These are phyloP conservation scores for Collichthys lucidus DNA, from an alignment of 2,113 vertebrate genomes.

Conservation along the genomic window DNA sequence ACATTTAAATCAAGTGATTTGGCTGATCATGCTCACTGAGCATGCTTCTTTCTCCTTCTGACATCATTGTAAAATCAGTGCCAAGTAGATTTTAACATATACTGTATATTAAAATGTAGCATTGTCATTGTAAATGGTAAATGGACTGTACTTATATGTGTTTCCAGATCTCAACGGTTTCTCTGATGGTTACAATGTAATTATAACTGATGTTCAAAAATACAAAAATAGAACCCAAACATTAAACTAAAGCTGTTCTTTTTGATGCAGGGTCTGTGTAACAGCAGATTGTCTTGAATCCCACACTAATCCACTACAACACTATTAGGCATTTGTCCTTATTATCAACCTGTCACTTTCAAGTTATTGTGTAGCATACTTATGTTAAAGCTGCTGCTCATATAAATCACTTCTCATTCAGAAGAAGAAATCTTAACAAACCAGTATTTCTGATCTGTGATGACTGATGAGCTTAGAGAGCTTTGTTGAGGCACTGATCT, in stretches of 20 bases:
- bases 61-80: too few species aligned
- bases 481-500: constrained; percentile 29
- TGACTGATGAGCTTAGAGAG: constrained; percentile 45
- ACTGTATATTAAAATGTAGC: too few species aligned
- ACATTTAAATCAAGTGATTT: too few species aligned
- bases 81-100: too few species aligned
- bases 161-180: too few species aligned
- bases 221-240: too few species aligned
- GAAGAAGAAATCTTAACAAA: constrained; percentile 39
- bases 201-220: not conserved
- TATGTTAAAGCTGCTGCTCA: not conserved
- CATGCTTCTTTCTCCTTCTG: too few species aligned
- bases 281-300: constrained; percentile 5
- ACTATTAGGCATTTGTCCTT: not conserved
- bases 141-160: too few species aligned
- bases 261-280: not conserved
- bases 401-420: constrained; percentile 13
- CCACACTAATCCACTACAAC: not conserved
- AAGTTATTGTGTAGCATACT: not conserved
- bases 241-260: not conserved
- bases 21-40: too few species aligned
- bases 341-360: not conserved
- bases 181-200: not conserved
- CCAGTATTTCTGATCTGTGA: constrained; percentile 39
- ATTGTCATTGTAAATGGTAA: too few species aligned